Evolutionary conservation across 2,888 invertebrate genomes (phyloP), one percentile per base, ranked within the genome.

Genomic region (Cantharis rufa): DNA sequence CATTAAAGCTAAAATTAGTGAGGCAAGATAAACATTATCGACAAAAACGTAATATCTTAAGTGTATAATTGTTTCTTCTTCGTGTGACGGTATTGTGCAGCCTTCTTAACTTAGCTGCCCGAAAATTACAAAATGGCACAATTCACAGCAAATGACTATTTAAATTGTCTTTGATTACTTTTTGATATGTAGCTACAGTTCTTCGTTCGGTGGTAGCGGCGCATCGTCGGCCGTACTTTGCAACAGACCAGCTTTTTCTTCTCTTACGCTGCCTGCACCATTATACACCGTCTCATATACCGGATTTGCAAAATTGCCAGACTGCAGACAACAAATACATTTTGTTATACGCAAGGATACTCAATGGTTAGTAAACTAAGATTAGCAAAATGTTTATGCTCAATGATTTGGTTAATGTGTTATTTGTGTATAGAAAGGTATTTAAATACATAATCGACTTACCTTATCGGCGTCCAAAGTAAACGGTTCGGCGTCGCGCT

Each of bases 241-340:
- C 72, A 91, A 84, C 75, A 91, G 83, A 3, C 90, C 90, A 76
- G 91, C 90, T 70, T 91, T 88, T 84, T 91, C 91, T 80, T 91
- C 91, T 10, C 87, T 88, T 7, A 86, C 89, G 15, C 85, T 87
- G 10, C 84, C 88, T 73, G 85, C 84, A 62, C 87, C 86, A 80
- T 88, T 90, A 88, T 94, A 95, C 90, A 95, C 93, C 70, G 94
- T 94, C 84, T 96, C 96, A 88, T 96, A 96, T 68, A 96, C 94
- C 0, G 96, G 96, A 89, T 96, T 96, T 16, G 94, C 94, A 89
- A 95, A 96, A 88, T 95, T 95, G 27, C 93, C 93, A 80, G 92
- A 91, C 87, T 88, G 83, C 82, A 85, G 83, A 80, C 79, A 80
- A 62, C 75, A 13, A 63, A 76, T 63, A 16, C 27, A 70, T 21